Percentiles rank a stretch among this genome's conserved stretches.
These are phyloP conservation scores for Eufriesea mexicana DNA, from an alignment of 1,140 invertebrate genomes.

Conservation along the genomic window DNA sequence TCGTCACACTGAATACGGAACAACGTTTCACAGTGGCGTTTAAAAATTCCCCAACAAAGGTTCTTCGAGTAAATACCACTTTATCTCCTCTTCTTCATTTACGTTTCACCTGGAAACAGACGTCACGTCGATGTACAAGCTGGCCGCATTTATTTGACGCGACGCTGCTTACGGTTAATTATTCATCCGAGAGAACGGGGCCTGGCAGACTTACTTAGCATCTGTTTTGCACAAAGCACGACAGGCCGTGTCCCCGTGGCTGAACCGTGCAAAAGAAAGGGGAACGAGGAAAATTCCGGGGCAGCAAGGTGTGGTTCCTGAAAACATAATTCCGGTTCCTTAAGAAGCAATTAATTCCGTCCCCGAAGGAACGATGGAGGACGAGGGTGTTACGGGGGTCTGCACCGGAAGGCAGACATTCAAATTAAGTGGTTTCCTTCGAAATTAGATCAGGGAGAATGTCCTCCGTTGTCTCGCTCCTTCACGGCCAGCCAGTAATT, in stretches of 20 bases:
- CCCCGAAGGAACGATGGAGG: constrained; percentile 73
- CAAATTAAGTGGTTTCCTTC: constrained; percentile 80
- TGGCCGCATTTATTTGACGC: background rate
- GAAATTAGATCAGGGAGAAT: constrained; percentile 78
- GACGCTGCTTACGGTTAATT: constrained; percentile 22
- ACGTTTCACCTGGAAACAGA: background rate
- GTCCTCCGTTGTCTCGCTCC: constrained; percentile 40
- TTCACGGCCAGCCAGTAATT: constrained; percentile 35
- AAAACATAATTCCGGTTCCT: constrained; percentile 80
- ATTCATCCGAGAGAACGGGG: background rate
- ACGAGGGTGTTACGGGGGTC: constrained; percentile 46
- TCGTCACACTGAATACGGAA: too few relatives aligned
- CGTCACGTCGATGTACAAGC: background rate
- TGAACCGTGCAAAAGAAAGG: background rate
- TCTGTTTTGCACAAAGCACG: background rate
- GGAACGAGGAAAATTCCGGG: constrained; percentile 24
- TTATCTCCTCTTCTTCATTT: background rate
- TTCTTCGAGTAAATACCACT: background rate
- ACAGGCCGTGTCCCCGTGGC: background rate
- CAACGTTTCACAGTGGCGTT: too few relatives aligned
- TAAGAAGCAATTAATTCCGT: constrained; percentile 80
- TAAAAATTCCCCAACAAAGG: background rate
- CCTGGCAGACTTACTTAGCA: background rate
- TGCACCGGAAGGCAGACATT: constrained; percentile 71
- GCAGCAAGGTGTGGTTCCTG: constrained; percentile 37